Evolutionary conservation across 1,140 invertebrate species (phyloP), one percentile per base, ranked within the genome.

Genomic region (Chironomus tepperi): DNA sequence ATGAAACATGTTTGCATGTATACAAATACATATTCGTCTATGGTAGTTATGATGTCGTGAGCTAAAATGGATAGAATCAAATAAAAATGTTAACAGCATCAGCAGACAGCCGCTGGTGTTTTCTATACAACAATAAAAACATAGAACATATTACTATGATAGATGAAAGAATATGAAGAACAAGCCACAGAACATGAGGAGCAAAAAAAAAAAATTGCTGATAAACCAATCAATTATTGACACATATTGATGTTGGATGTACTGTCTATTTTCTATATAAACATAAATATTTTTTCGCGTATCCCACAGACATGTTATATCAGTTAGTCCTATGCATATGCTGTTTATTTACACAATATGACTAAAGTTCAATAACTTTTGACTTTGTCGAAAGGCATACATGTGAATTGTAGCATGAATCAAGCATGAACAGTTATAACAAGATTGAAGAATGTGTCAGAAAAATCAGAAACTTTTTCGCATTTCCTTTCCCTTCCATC

Each of bases 161-260:
- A 57, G n/a, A 57, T 57, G 47, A 10, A 12, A 57, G 47, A n/a
- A 2, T 10, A 57, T 12, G n/a, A 57, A 57, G 2, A 57, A 57
- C 9, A 12, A 57, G n/a, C 9, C 7, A 57, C n/a, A 57, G 10
- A 10, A 57, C n/a, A n/a, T n/a, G 7, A 7, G 2, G 47, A n/a
- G n/a, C n/a, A n/a, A n/a, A n/a, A 12, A 12, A 12, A 12, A 57
- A 57, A 57, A 12, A 2, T 57, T n/a, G n/a, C n/a, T n/a, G 47
- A 57, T 57, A 57, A 57, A 57, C 47, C 47, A 57, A 57, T 57
- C 47, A 57, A 57, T 57, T 57, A 57, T 57, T 57, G 47, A 57
- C 24, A 34, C 1, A 34, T 34, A 34, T 34, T 34, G 24, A 34
- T 34, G 24, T 34, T 34, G 24, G 24, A 34, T 57, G 47, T 57